These are phyloP conservation scores for Campoletis raptor DNA, from an alignment of 2,888 invertebrate genomes.

Conservation along the genomic window DNA sequence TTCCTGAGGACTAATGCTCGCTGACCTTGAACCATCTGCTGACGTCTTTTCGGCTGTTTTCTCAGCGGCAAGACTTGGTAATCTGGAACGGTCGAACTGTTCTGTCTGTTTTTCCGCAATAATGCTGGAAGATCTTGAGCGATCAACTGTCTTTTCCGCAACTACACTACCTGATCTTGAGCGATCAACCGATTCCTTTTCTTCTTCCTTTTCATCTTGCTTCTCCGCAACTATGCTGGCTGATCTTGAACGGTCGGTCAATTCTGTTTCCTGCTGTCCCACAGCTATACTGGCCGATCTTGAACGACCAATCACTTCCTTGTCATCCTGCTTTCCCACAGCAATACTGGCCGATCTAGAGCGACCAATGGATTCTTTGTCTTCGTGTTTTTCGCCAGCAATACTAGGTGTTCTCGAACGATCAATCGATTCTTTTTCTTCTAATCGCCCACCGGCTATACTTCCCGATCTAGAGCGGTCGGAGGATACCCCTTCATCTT, in stretches of 20 bases:
- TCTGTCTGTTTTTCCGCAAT: constrained; percentile 50
- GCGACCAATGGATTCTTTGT: neutral
- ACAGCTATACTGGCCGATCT: constrained; percentile 51
- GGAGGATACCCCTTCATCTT: neutral
- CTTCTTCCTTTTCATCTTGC: constrained; percentile 21
- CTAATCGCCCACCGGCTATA: constrained; percentile 35
- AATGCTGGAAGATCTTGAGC: constrained; percentile 37
- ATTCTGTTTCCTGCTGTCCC: neutral
- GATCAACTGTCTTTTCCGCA: neutral
- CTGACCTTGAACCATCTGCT: constrained; percentile 17
- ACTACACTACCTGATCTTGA: constrained; percentile 44
- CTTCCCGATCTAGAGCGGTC: constrained; percentile 60
- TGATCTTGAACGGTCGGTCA: constrained; percentile 25
- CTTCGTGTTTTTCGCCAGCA: constrained; percentile 37
- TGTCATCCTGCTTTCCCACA: constrained; percentile 1
- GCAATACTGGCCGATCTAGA: constrained; percentile 42
- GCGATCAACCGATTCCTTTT: constrained; percentile 16
- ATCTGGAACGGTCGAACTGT: constrained; percentile 35
- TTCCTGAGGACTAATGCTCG: constrained; percentile 58
- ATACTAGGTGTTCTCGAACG: constrained; percentile 57
- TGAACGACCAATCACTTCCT: constrained; percentile 1
- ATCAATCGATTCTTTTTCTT: constrained; percentile 7
- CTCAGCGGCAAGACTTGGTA: constrained; percentile 41
- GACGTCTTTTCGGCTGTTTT: constrained; percentile 3
- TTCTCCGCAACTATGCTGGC: constrained; percentile 33